Evolutionary conservation across 64 coral and sea anemone species (phyloP).

Genomic region (Astreopora myriophthalma): DNA sequence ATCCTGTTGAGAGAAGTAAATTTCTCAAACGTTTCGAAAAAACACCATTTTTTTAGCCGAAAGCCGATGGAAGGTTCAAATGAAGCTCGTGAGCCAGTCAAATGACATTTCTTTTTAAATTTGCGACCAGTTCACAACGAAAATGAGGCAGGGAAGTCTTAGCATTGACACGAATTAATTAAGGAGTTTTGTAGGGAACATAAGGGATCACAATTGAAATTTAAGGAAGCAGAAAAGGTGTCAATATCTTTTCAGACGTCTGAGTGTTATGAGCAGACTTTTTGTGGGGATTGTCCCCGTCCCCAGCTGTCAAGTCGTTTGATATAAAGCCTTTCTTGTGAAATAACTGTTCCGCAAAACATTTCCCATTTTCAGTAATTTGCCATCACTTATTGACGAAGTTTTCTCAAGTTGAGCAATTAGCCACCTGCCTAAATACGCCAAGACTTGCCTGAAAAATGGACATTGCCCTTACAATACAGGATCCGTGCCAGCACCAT

Average conservation of each 20-base stretch:
- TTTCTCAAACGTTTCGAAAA: background rate
- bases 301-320: background rate
- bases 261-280: background rate
- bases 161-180: background rate
- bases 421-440: background rate
- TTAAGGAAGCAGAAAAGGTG: background rate
- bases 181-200: background rate
- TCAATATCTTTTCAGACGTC: background rate
- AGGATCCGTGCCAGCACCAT: background rate
- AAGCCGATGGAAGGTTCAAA: background rate
- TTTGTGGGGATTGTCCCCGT: background rate
- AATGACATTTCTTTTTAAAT: background rate
- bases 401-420: slow-evolving; percentile 32
- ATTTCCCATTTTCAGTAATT: background rate
- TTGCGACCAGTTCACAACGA: background rate
- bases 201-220: background rate
- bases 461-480: background rate
- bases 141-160: background rate
- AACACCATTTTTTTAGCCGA: background rate
- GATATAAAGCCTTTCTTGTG: background rate
- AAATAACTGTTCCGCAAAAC: background rate
- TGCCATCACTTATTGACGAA: slow-evolving; percentile 30
- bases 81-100: background rate
- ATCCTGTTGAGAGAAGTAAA: background rate
- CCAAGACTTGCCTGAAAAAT: slow-evolving; percentile 13